Base-by-base conservation (phyloP, 1,140 invertebrate species). In the Caenorhabditis remanei region DNA sequence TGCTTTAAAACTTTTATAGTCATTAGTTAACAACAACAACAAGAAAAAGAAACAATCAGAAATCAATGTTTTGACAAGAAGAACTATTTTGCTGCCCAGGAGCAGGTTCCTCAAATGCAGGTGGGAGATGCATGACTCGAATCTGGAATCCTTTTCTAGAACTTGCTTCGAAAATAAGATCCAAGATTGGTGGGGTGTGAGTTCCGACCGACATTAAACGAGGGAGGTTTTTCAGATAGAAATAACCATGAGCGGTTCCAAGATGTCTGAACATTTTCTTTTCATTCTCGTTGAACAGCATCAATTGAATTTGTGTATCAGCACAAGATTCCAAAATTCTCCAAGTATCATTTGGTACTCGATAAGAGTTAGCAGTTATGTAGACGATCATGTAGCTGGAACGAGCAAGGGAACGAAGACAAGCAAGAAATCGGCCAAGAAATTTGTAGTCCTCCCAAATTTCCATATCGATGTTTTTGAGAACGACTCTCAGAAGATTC, bases 131-230 rank as follows among this genome's bases (percentile, higher is more conserved):
- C 71, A 79, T 79, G 13, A 79, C 71, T 50, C 71, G 46, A 53
- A 79, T 50, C 53, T 79, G 71, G 21, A 79, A 79, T n/a, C 71
- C 71, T 50, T 79, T 79, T 50, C n/a, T 79, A 13, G 71, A 79
- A n/a, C 71, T 79, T 24, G 71, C 71, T 79, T 79, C 71, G 11
- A 79, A 79, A 50, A 79, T 79, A 21, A 79, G 71, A 79, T 79
- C 71, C 6, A 79, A 21, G 24, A 79, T 79, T 5, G 71, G 71
- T 16, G 71, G 71, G 14, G 71, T 79, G 21, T 79, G 71, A 11
- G 71, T 79, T 24, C 71, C 71, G 24, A 53, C 71, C 21, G 71
- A 79, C 71, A 79, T 79, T 46, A 79, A 14, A 13, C 71, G 71
- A 24, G 71, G 71, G 19, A 79, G n/a, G 11, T n/a, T 79, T 24